These are phyloP conservation scores for Pheosia gnoma DNA, from an alignment of 2,888 invertebrate species.

Conservation along the genomic window DNA sequence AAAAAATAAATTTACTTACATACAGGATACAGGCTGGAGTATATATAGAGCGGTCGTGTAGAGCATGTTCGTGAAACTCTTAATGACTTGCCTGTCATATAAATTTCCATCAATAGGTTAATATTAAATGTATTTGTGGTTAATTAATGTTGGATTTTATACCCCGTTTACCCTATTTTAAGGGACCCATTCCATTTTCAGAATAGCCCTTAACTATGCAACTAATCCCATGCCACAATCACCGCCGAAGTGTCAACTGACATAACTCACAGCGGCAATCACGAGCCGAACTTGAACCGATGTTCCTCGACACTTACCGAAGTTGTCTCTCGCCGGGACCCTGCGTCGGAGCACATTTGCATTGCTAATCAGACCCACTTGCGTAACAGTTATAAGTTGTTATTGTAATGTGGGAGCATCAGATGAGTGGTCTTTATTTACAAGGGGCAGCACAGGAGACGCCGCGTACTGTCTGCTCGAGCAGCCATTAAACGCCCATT, in stretches of 20 bases:
- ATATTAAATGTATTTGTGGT: no score
- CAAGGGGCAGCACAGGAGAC: not conserved
- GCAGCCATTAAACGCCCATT: no score
- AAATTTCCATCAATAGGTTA: no score
- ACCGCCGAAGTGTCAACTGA: slow-evolving; percentile 26
- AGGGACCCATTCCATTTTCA: no score
- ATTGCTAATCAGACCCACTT: slow-evolving; percentile 44
- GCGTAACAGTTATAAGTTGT: slow-evolving; percentile 15
- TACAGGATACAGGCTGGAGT: no score
- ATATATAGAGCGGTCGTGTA: no score
- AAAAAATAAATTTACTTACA: no score
- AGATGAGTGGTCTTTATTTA: slow-evolving; percentile 3
- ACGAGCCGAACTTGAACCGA: slow-evolving; percentile 39
- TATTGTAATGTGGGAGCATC: slow-evolving; percentile 4
- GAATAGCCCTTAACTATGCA: not conserved
- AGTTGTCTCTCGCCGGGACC: slow-evolving; percentile 39
- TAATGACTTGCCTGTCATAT: no score
- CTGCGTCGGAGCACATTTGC: slow-evolving; percentile 40
- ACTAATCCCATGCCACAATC: slow-evolving; percentile 2
- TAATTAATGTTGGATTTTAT: no score
- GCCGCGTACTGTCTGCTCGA: no score
- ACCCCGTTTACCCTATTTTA: no score
- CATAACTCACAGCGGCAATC: slow-evolving; percentile 45
- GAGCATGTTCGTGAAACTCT: no score
- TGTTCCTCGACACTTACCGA: slow-evolving; percentile 39